A percentile compares a stretch with the other conserved stretches of the same genome.
These are phyloP conservation scores for Argyresthia goedartella DNA, from an alignment of 2,888 invertebrate species.

Conservation along the genomic window DNA sequence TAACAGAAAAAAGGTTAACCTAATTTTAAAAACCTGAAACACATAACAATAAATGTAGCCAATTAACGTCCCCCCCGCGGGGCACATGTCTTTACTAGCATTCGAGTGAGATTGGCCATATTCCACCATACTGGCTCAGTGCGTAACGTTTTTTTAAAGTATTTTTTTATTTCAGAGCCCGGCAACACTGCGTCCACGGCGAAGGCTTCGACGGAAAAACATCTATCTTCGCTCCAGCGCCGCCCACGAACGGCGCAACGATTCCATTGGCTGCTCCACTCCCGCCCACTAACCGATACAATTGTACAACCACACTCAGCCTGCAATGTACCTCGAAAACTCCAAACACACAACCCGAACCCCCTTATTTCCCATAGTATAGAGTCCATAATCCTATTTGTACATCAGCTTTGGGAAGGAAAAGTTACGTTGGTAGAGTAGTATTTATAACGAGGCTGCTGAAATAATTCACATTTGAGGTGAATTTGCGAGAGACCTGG, in stretches of 20 bases:
- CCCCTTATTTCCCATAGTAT: background rate
- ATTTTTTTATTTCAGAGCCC: background rate
- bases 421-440: background rate
- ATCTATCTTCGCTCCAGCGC: slow-evolving; percentile 53
- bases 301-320: slow-evolving; percentile 30
- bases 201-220: slow-evolving; percentile 64
- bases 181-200: slow-evolving; percentile 26
- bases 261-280: slow-evolving; percentile 44
- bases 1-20: too few species aligned
- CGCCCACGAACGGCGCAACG: slow-evolving; percentile 41
- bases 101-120: too few species aligned
- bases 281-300: slow-evolving; percentile 63
- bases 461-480: slow-evolving; percentile 70
- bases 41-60: too few species aligned
- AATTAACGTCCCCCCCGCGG: too few species aligned
- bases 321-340: slow-evolving; percentile 3
- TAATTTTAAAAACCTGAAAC: too few species aligned
- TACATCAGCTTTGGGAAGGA: background rate
- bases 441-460: slow-evolving; percentile 65
- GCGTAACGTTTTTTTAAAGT: background rate
- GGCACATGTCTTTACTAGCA: too few species aligned
- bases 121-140: background rate
- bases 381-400: background rate
- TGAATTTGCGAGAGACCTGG: slow-evolving; percentile 66
- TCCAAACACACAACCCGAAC: background rate